Base-by-base conservation (phyloP, 2,113 vertebrate species). In the Falcunculus frontatus region DNA sequence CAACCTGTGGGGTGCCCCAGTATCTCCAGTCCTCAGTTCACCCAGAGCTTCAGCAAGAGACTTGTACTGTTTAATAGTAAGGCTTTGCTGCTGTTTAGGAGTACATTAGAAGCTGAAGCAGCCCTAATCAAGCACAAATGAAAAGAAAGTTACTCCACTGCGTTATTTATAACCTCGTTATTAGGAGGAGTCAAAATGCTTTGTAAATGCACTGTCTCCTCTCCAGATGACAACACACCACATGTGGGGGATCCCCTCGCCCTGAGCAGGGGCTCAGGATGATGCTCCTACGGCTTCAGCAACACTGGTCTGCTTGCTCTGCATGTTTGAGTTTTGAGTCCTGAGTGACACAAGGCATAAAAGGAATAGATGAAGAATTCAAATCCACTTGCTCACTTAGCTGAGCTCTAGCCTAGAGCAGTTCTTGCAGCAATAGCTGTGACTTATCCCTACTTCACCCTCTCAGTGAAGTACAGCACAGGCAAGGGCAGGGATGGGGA, bases 161-260 rank as follows among this genome's bases (percentile, higher is more conserved):
- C 46, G 13, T 41, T 65, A 44, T 50, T 63, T 62, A 63, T 46
- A 79, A n/a, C 12, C 21, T 44, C 2, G 0, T 60, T 14, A 73
- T 56, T 55, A 73, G n/a, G 27, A 85, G 18, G 23, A 73, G 16
- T 41, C 52, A 64, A 59, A 81, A 76, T 25, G 29, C 30, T 67
- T 49, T 80, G 5, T n/a, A 64, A 79, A 73, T n/a, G 35, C 27
- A 59, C 8, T 16, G 25, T 41, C 3, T 26, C 7, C 17, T 37
- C 59, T 82, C 57, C 75, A 67, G 42, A 44, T 4, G 4, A 29
- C 22, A 41, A 27, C 8, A 47, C 9, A 7, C 25, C 26, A 56
- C 47, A 32, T 0, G 0, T 9, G 5, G 2, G 3, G 20, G 44
- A 64, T 2, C 3, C 6, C 62, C 37, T 44, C 0, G 0, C 14